Conservation (phyloP, 2,797 vertebrate species). For the Dryobates pubescens region DNA sequence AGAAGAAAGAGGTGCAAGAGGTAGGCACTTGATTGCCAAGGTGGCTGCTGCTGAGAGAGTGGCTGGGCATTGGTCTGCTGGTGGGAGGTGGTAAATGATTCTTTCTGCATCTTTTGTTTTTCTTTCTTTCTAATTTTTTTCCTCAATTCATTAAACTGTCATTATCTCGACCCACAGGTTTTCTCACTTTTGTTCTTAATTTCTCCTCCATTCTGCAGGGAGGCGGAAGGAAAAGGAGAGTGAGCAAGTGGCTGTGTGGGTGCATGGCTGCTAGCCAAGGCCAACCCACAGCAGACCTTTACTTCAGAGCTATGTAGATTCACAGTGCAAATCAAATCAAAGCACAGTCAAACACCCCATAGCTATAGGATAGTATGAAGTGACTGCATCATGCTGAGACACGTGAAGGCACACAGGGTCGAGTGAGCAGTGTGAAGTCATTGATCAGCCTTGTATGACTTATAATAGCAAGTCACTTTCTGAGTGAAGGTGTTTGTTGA, state of each 20-base stretch:
- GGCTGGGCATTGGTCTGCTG: background rate
- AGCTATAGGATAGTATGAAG: background rate
- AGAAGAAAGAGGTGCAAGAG: background rate
- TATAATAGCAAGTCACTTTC: background rate
- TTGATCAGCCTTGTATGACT: background rate
- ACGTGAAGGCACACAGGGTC: background rate
- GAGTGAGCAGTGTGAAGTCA: background rate
- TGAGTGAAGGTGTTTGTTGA: background rate
- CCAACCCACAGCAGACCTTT: constrained; percentile 2
- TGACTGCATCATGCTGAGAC: background rate
- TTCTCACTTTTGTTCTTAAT: constrained; percentile 36
- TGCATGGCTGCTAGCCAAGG: constrained; percentile 24
- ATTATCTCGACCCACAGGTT: constrained; percentile 26
- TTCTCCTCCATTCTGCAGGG: background rate
- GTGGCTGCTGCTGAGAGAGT: background rate
- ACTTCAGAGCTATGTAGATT: background rate
- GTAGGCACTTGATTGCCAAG: background rate
- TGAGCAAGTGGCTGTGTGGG: background rate
- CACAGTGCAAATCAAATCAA: background rate
- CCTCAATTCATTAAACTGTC: background rate
- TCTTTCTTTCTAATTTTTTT: background rate
- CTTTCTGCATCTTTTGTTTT: background rate
- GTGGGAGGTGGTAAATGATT: background rate
- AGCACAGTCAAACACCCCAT: background rate
- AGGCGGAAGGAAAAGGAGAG: background rate